These are phyloP conservation scores for Metopia argyrocephala DNA, from an alignment of 2,888 invertebrate species.

Conservation along the genomic window DNA sequence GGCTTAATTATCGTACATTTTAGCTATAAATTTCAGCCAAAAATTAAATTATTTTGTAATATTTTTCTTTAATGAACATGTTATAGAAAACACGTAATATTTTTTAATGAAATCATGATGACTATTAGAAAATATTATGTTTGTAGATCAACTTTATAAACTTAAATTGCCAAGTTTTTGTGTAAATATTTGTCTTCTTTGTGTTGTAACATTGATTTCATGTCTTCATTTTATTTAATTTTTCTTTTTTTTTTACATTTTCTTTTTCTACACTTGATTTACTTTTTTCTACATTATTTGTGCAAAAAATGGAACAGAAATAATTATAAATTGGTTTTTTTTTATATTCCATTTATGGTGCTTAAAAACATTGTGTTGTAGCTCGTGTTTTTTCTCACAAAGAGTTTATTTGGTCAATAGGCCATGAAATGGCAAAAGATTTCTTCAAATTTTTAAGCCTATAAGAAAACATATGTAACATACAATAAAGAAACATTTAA, in stretches of 20 bases:
- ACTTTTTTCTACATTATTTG: not conserved
- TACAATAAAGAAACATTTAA: not conserved
- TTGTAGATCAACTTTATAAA: not conserved
- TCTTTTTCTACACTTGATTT: not conserved
- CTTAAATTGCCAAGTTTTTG: not conserved
- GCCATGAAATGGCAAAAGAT: constrained; percentile 40
- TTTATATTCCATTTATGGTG: not conserved
- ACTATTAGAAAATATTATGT: not conserved
- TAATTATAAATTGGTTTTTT: not conserved
- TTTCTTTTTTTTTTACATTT: not conserved
- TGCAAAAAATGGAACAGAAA: too few species aligned
- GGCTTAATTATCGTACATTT: too few species aligned
- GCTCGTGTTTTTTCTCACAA: not conserved
- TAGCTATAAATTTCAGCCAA: too few species aligned
- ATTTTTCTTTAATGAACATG: not conserved
- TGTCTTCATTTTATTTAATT: not conserved
- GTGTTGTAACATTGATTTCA: not conserved
- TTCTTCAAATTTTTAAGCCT: constrained; percentile 12
- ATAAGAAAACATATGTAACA: not conserved
- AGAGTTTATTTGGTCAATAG: constrained; percentile 26
- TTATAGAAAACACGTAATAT: not conserved
- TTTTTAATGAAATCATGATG: not conserved
- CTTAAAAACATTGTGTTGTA: not conserved
- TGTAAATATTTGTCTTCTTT: not conserved
- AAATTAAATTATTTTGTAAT: too few species aligned